These are phyloP conservation scores for Hemibagrus guttatus DNA, from an alignment of 2,797 vertebrate species.

Conservation along the genomic window DNA sequence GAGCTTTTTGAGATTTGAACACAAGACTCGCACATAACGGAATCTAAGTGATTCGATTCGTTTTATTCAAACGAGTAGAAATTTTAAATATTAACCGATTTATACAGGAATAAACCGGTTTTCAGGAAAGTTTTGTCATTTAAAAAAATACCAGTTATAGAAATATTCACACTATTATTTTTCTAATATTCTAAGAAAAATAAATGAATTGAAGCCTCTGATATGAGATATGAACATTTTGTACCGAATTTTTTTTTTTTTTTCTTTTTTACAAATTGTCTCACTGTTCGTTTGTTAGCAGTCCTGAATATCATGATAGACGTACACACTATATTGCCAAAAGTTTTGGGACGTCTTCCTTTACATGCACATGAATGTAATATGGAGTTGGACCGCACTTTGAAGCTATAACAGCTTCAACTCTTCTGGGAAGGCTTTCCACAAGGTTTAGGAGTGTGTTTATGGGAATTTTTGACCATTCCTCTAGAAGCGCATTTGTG, in stretches of 20 bases:
- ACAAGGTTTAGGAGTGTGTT: too few relatives aligned
- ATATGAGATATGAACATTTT: background rate
- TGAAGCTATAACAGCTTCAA: too few relatives aligned
- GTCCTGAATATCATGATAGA: background rate
- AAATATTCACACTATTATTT: background rate
- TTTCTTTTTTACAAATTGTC: too few relatives aligned
- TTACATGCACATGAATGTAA: too few relatives aligned
- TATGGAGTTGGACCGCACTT: too few relatives aligned
- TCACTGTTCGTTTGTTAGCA: background rate
- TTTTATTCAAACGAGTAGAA: background rate
- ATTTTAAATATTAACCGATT: background rate
- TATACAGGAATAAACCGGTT: background rate
- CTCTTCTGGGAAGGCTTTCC: too few relatives aligned
- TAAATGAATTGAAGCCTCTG: background rate
- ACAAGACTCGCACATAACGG: background rate
- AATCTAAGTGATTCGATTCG: background rate
- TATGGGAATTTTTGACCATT: too few relatives aligned
- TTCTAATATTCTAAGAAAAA: background rate
- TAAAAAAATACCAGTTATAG: background rate
- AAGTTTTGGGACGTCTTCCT: too few relatives aligned
- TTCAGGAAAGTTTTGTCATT: background rate
- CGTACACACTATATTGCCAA: too few relatives aligned
- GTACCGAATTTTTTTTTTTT: background rate
- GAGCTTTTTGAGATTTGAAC: background rate
- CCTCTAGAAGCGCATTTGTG: too few relatives aligned